These are phyloP conservation scores for Ephialtes manifestator DNA, from an alignment of 2,888 invertebrate species.

Conservation along the genomic window DNA sequence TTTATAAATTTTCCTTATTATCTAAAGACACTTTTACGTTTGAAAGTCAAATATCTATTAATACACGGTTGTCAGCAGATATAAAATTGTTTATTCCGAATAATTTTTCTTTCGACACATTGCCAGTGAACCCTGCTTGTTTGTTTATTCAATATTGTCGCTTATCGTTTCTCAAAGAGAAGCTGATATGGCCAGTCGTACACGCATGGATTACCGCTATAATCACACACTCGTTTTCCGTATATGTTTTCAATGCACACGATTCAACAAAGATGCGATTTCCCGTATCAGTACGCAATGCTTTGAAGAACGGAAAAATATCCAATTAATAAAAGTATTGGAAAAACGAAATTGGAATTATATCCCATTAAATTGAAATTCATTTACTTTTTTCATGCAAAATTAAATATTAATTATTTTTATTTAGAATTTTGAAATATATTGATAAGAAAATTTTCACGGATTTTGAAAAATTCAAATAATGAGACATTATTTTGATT, in stretches of 20 bases:
- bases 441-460: too few species aligned
- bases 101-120: slow-evolving; percentile 40
- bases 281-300: slow-evolving; percentile 28
- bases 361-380: too few species aligned
- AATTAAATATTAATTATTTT: too few species aligned
- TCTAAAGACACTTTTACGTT: too few species aligned
- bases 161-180: slow-evolving; percentile 73
- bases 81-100: slow-evolving; percentile 63
- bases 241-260: not conserved
- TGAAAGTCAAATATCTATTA: not conserved
- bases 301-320: not conserved
- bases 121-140: slow-evolving; percentile 66
- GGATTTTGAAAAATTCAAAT: too few species aligned
- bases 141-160: slow-evolving; percentile 74
- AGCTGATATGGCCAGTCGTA: slow-evolving; percentile 60
- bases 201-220: slow-evolving; percentile 69
- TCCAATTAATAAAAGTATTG: not conserved
- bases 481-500: too few species aligned
- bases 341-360: not conserved
- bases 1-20: not conserved
- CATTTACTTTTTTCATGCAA: too few species aligned
- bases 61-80: slow-evolving; percentile 43
- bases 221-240: slow-evolving; percentile 32
- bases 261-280: slow-evolving; percentile 17
- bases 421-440: too few species aligned